Conservation (phyloP, 2,888 invertebrate species). For the Elegia similella region DNA sequence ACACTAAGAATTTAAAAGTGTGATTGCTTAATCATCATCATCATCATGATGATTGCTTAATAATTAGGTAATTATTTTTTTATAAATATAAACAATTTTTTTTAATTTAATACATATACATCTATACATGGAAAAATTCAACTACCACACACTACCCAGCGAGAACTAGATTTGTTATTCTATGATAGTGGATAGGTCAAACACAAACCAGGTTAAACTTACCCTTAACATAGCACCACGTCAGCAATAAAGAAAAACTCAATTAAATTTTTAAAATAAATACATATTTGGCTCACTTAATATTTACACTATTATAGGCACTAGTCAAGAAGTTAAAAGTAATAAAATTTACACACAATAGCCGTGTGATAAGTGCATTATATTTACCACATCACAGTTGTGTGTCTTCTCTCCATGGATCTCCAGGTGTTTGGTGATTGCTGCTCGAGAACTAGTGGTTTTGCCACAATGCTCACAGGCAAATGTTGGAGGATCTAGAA, state of each 20-base stretch:
- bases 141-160: background rate
- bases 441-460: conserved; percentile 87
- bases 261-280: background rate
- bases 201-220: conserved; percentile 28
- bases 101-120: too few relatives aligned
- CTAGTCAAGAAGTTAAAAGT: background rate
- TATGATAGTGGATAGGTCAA: background rate
- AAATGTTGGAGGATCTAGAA: conserved; percentile 68
- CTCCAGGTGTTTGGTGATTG: conserved; percentile 88
- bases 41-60: too few relatives aligned
- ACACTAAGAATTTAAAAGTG: too few relatives aligned
- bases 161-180: background rate
- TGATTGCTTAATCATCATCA: too few relatives aligned
- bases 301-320: background rate
- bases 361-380: background rate
- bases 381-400: conserved; percentile 82
- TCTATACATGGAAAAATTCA: background rate
- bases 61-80: too few relatives aligned
- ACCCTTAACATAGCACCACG: conserved; percentile 33
- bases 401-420: conserved; percentile 86
- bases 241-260: conserved; percentile 31
- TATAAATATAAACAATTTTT: too few relatives aligned
- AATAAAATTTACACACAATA: background rate
- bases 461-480: conserved; percentile 88
- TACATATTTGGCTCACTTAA: background rate